Evolutionary conservation across 1,140 invertebrate species (phyloP).

Genomic region (Aphelenchoides besseyi): DNA sequence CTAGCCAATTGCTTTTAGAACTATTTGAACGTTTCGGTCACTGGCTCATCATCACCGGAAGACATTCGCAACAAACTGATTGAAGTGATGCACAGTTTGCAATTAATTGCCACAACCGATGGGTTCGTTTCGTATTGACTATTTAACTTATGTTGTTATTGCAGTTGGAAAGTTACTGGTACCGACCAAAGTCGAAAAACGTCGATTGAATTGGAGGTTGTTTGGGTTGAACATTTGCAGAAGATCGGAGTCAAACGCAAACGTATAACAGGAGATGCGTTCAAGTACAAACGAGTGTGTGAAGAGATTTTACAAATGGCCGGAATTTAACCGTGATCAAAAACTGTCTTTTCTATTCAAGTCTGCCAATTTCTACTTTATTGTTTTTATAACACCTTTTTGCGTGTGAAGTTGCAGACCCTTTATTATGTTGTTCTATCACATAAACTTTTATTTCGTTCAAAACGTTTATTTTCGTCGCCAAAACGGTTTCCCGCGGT

Average conservation of each 20-base stretch:
- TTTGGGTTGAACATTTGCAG: conserved; percentile 65
- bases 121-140: conserved; percentile 26
- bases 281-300: conserved; percentile 81
- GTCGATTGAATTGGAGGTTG: conserved; percentile 79
- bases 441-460: too few relatives aligned
- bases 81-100: conserved; percentile 52
- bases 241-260: conserved; percentile 74
- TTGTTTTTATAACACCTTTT: too few relatives aligned
- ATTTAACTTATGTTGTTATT: conserved; percentile 22
- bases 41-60: conserved; percentile 45
- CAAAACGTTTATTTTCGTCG: too few relatives aligned
- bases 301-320: conserved; percentile 72
- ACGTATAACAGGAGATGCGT: conserved; percentile 76
- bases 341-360: too few relatives aligned
- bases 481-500: too few relatives aligned
- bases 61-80: conserved; percentile 39
- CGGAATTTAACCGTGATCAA: background rate
- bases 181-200: conserved; percentile 57
- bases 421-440: too few relatives aligned
- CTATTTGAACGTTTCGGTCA: conserved; percentile 47
- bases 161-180: conserved; percentile 49
- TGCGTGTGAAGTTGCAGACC: too few relatives aligned
- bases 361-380: too few relatives aligned
- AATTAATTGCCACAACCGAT: conserved; percentile 65
- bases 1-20: conserved; percentile 8